Conservation (phyloP, 2,888 invertebrate species). For the Hypercompe scribonia region DNA sequence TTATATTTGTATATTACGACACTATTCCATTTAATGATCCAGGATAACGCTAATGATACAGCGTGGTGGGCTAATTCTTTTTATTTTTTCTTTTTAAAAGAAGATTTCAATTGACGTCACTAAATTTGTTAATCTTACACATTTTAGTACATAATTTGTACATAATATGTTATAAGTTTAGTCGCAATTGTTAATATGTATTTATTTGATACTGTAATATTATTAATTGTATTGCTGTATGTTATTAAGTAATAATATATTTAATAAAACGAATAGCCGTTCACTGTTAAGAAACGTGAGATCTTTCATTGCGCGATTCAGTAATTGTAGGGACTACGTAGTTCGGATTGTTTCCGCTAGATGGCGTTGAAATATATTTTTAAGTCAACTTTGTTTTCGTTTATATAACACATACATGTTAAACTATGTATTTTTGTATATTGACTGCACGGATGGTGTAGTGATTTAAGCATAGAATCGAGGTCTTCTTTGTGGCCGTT, state of each 20-base stretch:
- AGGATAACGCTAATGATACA: neutral
- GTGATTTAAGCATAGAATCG: too few relatives aligned
- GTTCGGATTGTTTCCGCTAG: neutral
- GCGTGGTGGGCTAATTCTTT: neutral
- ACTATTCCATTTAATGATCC: slow-evolving; percentile 41
- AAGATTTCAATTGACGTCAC: neutral
- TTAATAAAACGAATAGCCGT: neutral
- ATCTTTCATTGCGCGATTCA: neutral
- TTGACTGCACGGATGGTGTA: too few relatives aligned
- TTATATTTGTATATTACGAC: slow-evolving; percentile 45
- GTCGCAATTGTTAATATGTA: slow-evolving; percentile 2
- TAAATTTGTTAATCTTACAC: slow-evolving; percentile 13
- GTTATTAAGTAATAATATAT: neutral
- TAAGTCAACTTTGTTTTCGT: too few relatives aligned
- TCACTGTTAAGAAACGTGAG: neutral
- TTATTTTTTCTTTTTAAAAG: neutral
- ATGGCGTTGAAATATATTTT: neutral
- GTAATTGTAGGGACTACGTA: neutral
- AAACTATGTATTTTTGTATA: too few relatives aligned
- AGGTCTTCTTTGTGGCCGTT: too few relatives aligned
- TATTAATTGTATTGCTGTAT: neutral
- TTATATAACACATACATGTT: too few relatives aligned
- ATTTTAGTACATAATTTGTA: slow-evolving; percentile 11
- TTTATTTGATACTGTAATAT: slow-evolving; percentile 1
- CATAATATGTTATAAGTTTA: slow-evolving; percentile 14